phyloP scores from a whole-genome alignment of 1,140 invertebrate genomes.

The Cyrtorhinus lividipennis region DNA sequence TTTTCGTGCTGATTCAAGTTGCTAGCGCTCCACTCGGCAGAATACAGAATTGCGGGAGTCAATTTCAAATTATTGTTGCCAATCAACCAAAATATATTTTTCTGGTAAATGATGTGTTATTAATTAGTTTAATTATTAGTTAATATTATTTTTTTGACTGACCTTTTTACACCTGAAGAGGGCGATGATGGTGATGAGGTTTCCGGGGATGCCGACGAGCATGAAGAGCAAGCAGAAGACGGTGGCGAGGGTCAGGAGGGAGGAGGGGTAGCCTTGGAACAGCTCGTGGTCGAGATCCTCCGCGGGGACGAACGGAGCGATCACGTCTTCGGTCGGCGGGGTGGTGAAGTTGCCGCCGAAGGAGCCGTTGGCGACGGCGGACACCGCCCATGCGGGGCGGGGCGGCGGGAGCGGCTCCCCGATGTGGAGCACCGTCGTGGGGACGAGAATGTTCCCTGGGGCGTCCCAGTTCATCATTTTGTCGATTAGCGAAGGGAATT shows the following conservation, averaged over 20 bases:
- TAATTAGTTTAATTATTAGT: too few relatives aligned
- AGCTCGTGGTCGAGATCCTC: conserved; percentile 31
- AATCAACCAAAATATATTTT: too few relatives aligned
- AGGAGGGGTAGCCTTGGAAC: conserved; percentile 54
- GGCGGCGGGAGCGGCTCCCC: neutral
- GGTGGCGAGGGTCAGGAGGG: conserved; percentile 53
- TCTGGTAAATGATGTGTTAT: too few relatives aligned
- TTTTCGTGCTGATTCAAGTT: too few relatives aligned
- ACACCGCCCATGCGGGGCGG: neutral
- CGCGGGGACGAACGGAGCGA: neutral
- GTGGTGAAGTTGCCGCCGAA: neutral
- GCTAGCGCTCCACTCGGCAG: too few relatives aligned
- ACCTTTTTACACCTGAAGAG: conserved; percentile 65
- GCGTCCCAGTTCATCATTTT: too few relatives aligned
- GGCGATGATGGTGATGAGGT: conserved; percentile 65
- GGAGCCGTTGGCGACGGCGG: neutral
- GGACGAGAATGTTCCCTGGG: neutral
- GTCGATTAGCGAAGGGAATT: too few relatives aligned
- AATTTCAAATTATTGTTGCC: too few relatives aligned
- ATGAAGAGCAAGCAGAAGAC: conserved; percentile 62
- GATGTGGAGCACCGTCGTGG: neutral
- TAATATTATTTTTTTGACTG: too few relatives aligned
- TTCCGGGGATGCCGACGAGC: conserved; percentile 64
- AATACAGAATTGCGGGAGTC: too few relatives aligned
- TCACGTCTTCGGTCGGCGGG: neutral